A percentile compares a stretch with the other conserved stretches of the same genome.
These are phyloP conservation scores for Argyra leucocephala DNA, from an alignment of 2,888 invertebrate genomes.

Conservation along the genomic window DNA sequence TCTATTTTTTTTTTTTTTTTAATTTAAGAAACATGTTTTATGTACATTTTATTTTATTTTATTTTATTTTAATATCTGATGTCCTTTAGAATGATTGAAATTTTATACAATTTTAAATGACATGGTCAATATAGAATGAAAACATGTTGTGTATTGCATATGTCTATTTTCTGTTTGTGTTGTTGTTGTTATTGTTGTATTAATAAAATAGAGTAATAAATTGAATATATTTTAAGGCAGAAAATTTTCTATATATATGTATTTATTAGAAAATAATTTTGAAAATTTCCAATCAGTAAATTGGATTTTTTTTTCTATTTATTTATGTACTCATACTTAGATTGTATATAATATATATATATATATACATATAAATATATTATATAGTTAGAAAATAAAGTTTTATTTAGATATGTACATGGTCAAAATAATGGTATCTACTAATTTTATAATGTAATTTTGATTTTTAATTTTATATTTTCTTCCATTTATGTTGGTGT, in stretches of 20 bases:
- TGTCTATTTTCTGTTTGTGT: neutral
- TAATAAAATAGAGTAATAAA: neutral
- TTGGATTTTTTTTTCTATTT: neutral
- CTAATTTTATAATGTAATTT: too few species aligned
- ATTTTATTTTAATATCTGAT: neutral
- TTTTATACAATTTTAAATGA: slow-evolving; percentile 1
- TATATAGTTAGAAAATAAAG: too few species aligned
- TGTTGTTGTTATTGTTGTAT: neutral
- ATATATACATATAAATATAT: neutral
- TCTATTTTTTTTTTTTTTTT: neutral
- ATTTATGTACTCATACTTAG: too few species aligned
- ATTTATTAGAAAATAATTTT: slow-evolving; percentile 1
- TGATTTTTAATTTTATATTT: too few species aligned
- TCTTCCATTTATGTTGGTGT: too few species aligned
- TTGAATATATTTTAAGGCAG: neutral
- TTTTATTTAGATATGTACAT: too few species aligned
- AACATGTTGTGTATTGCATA: neutral
- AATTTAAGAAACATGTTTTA: neutral
- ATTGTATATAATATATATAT: neutral
- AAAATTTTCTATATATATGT: neutral
- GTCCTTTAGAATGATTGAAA: neutral
- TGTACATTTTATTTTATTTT: neutral
- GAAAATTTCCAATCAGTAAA: slow-evolving; percentile 3
- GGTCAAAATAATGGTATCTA: too few species aligned
- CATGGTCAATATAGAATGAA: neutral